phyloP scores from a whole-genome alignment of 2,888 invertebrate genomes.

The Drosophila phalerata region DNA sequence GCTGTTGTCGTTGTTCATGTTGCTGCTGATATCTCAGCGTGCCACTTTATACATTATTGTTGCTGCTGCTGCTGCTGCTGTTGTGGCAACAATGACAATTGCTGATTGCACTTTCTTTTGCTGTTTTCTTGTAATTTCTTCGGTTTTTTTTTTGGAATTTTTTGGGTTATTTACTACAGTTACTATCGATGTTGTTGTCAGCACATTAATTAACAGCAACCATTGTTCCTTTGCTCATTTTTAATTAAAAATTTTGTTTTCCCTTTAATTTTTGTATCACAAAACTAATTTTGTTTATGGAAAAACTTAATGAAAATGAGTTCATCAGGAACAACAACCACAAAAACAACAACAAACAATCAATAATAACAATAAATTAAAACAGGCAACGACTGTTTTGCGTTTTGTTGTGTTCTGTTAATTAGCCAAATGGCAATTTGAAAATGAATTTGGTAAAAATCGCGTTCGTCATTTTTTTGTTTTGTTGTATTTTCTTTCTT shows the following conservation, averaged over 20 bases:
- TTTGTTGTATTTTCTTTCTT: neutral
- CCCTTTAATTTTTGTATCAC: neutral
- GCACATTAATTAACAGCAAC: slow-evolving; percentile 46
- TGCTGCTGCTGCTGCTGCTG: slow-evolving; percentile 1
- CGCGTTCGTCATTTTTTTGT: slow-evolving; percentile 23
- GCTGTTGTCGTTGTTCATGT: slow-evolving; percentile 2
- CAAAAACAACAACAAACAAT: slow-evolving; percentile 46
- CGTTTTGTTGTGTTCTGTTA: slow-evolving; percentile 45
- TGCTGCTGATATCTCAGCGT: slow-evolving; percentile 39
- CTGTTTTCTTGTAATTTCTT: slow-evolving; percentile 8
- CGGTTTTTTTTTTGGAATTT: neutral
- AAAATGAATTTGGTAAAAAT: slow-evolving; percentile 54
- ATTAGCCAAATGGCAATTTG: slow-evolving; percentile 64
- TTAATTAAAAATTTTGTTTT: neutral
- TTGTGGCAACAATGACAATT: slow-evolving; percentile 27
- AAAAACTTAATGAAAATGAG: slow-evolving; percentile 56
- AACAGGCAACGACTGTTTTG: slow-evolving; percentile 23
- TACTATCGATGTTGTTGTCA: slow-evolving; percentile 25
- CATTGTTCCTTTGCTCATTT: slow-evolving; percentile 7
- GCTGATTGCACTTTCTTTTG: slow-evolving; percentile 55
- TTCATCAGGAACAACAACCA: slow-evolving; percentile 41
- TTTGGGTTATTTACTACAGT: slow-evolving; percentile 2
- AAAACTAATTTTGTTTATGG: slow-evolving; percentile 33
- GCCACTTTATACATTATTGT: slow-evolving; percentile 23
- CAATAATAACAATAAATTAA: slow-evolving; percentile 54